phyloP scores from a whole-genome alignment of 2,113 vertebrate genomes.

The Hiodon alosoides region DNA sequence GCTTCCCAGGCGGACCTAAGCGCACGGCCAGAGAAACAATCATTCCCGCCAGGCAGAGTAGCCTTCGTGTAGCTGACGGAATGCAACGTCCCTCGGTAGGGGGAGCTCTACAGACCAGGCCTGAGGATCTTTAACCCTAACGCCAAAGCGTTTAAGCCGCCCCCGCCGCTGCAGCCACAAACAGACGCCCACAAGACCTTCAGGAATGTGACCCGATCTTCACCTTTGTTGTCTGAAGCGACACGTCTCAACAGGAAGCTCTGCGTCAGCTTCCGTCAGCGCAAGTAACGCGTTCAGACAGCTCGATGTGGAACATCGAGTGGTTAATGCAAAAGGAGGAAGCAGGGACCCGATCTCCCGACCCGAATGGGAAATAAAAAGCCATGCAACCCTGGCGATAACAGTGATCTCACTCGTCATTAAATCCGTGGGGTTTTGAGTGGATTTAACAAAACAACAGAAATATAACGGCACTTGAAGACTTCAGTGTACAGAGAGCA shows the following conservation, averaged over 20 bases:
- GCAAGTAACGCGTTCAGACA: constrained; percentile 8
- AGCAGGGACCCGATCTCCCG: not conserved
- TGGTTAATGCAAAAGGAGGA: not conserved
- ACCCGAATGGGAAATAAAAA: not conserved
- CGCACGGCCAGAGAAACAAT: too few relatives aligned
- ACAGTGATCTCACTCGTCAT: not conserved
- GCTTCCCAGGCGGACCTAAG: too few relatives aligned
- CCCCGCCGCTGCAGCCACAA: not conserved
- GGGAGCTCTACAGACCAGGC: not conserved
- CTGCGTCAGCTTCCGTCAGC: not conserved
- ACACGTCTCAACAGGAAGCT: constrained; percentile 16
- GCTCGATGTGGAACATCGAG: not conserved
- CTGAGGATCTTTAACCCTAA: constrained; percentile 11
- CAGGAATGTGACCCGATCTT: constrained; percentile 14
- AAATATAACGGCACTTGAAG: not conserved
- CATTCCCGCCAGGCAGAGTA: too few relatives aligned
- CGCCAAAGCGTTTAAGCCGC: not conserved
- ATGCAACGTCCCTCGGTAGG: not conserved
- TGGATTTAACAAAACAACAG: too few relatives aligned
- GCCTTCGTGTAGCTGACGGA: not conserved
- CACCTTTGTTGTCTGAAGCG: constrained; percentile 14
- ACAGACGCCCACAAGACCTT: not conserved
- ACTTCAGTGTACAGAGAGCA: not conserved
- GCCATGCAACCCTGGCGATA: not conserved
- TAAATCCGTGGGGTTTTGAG: not conserved